phyloP scores from a whole-genome alignment of 2,888 invertebrate species.

The Orthosia cruda region DNA sequence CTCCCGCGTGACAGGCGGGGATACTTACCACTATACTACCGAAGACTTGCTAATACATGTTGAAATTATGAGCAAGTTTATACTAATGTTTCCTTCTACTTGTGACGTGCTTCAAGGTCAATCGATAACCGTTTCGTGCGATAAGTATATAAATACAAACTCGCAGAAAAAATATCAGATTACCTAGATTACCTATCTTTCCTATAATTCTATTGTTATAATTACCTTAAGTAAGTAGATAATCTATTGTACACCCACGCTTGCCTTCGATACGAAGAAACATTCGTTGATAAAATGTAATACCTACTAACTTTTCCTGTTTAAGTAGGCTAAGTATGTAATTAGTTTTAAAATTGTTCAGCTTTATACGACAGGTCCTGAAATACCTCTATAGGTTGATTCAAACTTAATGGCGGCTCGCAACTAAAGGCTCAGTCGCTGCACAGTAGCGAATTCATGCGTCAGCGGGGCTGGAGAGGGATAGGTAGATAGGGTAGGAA shows the following conservation, averaged over 20 bases:
- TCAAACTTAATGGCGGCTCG: too few relatives aligned
- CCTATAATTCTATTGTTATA: slow-evolving; percentile 3
- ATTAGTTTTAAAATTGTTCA: too few relatives aligned
- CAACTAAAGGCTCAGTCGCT: too few relatives aligned
- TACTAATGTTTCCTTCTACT: not conserved
- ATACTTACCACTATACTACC: slow-evolving; percentile 92
- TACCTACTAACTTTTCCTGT: not conserved
- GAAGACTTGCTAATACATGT: slow-evolving; percentile 73
- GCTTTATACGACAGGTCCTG: too few relatives aligned
- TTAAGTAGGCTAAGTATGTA: too few relatives aligned
- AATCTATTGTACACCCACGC: not conserved
- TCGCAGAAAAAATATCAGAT: not conserved
- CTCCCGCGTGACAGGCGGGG: slow-evolving; percentile 92
- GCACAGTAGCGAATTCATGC: too few relatives aligned
- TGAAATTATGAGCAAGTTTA: not conserved
- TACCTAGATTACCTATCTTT: not conserved
- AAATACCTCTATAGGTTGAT: too few relatives aligned
- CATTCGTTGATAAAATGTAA: not conserved
- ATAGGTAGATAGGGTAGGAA: too few relatives aligned
- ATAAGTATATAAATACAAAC: not conserved
- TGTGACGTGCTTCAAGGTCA: not conserved
- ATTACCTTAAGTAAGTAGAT: not conserved
- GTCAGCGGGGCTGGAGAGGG: too few relatives aligned
- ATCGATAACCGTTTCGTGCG: slow-evolving; percentile 2
- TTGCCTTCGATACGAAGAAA: not conserved